phyloP scores from a whole-genome alignment of 2,888 invertebrate genomes.

The Rhagophthalmus giganteus region DNA sequence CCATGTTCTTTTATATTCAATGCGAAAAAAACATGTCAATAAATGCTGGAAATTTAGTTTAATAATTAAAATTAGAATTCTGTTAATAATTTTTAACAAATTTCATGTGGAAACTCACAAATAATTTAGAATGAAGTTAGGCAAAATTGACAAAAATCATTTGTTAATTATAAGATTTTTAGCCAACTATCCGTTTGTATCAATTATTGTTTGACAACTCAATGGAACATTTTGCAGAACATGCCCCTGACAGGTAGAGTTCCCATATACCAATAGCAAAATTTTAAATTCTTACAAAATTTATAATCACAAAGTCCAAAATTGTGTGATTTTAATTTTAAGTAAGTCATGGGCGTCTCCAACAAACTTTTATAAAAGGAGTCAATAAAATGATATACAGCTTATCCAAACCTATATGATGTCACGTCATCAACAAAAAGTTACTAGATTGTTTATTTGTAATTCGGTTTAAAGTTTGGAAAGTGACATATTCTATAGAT shows the following conservation, averaged over 20 bases:
- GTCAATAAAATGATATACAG: too few species aligned
- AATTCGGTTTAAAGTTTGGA: neutral
- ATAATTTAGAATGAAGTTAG: slow-evolving; percentile 37
- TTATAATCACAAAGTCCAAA: too few species aligned
- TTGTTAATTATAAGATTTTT: slow-evolving; percentile 1
- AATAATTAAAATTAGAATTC: slow-evolving; percentile 14
- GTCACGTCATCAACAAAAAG: too few species aligned
- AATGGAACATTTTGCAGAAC: too few species aligned
- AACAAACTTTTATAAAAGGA: neutral
- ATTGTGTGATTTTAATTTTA: too few species aligned
- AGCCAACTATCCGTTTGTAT: neutral
- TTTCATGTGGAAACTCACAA: slow-evolving; percentile 34
- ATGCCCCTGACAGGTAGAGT: too few species aligned
- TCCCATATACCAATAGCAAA: too few species aligned
- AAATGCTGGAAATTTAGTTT: slow-evolving; percentile 2
- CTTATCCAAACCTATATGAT: too few species aligned
- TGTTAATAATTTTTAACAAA: slow-evolving; percentile 22
- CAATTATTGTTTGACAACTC: too few species aligned
- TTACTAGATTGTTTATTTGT: neutral
- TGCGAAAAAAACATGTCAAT: slow-evolving; percentile 31
- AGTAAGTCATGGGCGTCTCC: neutral
- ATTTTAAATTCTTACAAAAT: too few species aligned
- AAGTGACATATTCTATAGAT: neutral
- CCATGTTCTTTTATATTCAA: slow-evolving; percentile 61
- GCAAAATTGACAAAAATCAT: slow-evolving; percentile 4